Base-by-base conservation (phyloP, 2,888 invertebrate species). In the Atherix ibis region DNA sequence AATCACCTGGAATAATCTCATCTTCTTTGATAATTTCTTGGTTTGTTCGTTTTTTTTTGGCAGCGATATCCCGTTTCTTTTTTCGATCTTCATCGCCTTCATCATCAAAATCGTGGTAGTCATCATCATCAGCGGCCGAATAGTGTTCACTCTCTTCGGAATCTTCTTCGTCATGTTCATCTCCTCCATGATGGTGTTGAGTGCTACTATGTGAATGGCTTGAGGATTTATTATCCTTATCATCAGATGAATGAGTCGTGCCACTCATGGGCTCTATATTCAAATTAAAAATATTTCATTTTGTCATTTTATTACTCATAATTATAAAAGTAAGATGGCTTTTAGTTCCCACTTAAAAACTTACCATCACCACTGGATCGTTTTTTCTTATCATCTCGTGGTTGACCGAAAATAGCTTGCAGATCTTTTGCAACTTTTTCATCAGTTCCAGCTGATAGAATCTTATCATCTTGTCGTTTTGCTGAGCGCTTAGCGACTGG, bases 391-490 rank as follows among this genome's bases (percentile, higher is more conserved):
- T 69, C 69, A 24, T 58, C 39, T n/a, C 36, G 32, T 18, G 62
- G 50, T 29, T 64, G 58, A 6, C 70, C 71, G 49, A 80, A 80
- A 39, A 80, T 68, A 49, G 70, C 71, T 27, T 72, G 74, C 27
- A 80, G 54, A 47, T 79, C 79, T 51, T 72, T 68, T 18, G 73
- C 70, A 9, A 79, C 71, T 52, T 71, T 72, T 3, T 79, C 78
- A 49, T 79, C 77, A 2, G 76, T 78, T 31, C 71, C 70, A 1
- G 64, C 39, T 46, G 62, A 12, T 52, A 57, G 46, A 5, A 27
- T 13, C 12, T 35, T 29, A 17, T 44, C 43, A 18, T 39, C 43
- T n/a, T 12, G 61, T 16, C 43, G 43, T 9, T 45, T 44, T 40
- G 69, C 70, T 32, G 76, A 76, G 2, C 78, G 65, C 52, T 79